Evolutionary conservation across 1,140 invertebrate genomes (phyloP).

Genomic region (Ooceraea biroi): DNA sequence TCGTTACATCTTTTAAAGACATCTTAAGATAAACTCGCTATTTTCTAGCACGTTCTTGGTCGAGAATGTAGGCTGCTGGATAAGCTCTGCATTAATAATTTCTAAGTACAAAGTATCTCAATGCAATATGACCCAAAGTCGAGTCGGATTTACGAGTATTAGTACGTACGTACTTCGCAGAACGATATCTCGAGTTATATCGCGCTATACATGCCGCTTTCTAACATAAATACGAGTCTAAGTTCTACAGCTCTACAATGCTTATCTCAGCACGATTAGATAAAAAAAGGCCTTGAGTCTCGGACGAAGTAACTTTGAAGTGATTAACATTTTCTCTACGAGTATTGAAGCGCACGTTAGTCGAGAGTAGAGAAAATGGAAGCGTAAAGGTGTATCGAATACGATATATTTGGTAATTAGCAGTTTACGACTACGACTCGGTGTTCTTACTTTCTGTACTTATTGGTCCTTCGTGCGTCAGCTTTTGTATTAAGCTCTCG

Average conservation of each 20-base stretch:
- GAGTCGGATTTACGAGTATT: conserved; percentile 19
- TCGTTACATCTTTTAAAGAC: background rate
- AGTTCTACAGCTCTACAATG: conserved; percentile 16
- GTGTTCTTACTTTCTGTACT: conserved; percentile 49
- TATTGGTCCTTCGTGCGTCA: conserved; percentile 82
- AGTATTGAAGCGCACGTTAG: conserved; percentile 41
- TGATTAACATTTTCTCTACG: conserved; percentile 34
- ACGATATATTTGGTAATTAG: conserved; percentile 1
- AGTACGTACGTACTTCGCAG: conserved; percentile 6
- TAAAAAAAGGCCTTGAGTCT: conserved; percentile 50
- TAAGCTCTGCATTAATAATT: conserved; percentile 20
- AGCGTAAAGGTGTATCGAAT: conserved; percentile 21
- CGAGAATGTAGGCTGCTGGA: conserved; percentile 33
- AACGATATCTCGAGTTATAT: conserved; percentile 9
- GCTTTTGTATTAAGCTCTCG: conserved; percentile 92
- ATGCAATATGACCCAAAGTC: conserved; percentile 1
- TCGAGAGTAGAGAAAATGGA: conserved; percentile 38
- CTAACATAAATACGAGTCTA: conserved; percentile 36
- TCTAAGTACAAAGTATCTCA: conserved; percentile 44
- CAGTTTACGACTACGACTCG: conserved; percentile 30
- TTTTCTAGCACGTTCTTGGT: conserved; percentile 46
- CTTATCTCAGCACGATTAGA: conserved; percentile 52
- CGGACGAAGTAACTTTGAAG: conserved; percentile 33
- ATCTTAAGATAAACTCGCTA: background rate
- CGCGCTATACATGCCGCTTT: conserved; percentile 18